Evolutionary conservation across 2,888 invertebrate species (phyloP).

Genomic region (Apotomis capreana): DNA sequence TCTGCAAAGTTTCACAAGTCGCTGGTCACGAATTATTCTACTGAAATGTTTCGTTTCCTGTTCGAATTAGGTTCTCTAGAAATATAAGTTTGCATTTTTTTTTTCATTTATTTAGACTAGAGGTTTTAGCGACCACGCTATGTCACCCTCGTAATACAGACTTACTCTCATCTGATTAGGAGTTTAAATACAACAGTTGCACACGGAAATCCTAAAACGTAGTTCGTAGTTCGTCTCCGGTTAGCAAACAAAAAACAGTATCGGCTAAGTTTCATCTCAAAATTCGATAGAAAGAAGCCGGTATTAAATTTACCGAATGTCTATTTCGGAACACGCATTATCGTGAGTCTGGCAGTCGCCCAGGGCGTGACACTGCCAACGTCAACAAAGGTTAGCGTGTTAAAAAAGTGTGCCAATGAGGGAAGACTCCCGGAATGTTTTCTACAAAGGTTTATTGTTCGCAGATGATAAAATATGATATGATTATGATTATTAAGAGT

Average conservation of each 20-base stretch:
- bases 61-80: background rate
- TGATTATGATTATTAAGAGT: too few relatives aligned
- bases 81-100: background rate
- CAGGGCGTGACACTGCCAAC: slow-evolving; percentile 79
- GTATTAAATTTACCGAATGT: slow-evolving; percentile 61
- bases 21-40: slow-evolving; percentile 6
- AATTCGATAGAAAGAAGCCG: slow-evolving; percentile 59
- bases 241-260: background rate
- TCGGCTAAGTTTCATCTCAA: slow-evolving; percentile 50
- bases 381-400: slow-evolving; percentile 78
- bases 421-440: slow-evolving; percentile 60
- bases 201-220: too few relatives aligned
- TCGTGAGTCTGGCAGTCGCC: slow-evolving; percentile 75
- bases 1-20: slow-evolving; percentile 23
- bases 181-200: too few relatives aligned
- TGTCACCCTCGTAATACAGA: too few relatives aligned
- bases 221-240: too few relatives aligned
- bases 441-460: background rate
- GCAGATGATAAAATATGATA: background rate
- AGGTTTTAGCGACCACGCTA: too few relatives aligned
- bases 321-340: slow-evolving; percentile 78
- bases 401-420: slow-evolving; percentile 61
- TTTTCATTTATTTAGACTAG: too few relatives aligned
- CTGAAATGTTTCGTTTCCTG: slow-evolving; percentile 15
- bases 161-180: too few relatives aligned